Evolutionary conservation across 2,113 vertebrate genomes (phyloP).

Genomic region (Rhinoderma darwinii): DNA sequence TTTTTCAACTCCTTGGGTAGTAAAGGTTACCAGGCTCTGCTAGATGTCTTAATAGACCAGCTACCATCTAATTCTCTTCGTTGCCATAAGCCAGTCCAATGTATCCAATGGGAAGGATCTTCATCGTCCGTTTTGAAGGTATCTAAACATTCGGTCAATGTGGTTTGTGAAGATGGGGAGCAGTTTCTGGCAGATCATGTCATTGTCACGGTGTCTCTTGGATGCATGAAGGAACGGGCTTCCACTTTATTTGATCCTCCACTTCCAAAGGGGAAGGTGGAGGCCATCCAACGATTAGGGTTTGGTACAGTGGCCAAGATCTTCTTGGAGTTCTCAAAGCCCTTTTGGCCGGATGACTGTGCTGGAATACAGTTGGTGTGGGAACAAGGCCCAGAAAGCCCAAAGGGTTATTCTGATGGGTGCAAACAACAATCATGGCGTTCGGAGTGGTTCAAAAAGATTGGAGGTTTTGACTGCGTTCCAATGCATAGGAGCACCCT

Average conservation of each 20-base stretch:
- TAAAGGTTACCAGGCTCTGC: constrained; percentile 64
- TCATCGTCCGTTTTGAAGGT: constrained; percentile 60
- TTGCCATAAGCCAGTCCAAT: constrained; percentile 78
- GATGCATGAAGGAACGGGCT: constrained; percentile 68
- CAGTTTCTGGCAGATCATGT: constrained; percentile 82
- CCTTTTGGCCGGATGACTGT: constrained; percentile 69
- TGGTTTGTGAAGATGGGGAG: constrained; percentile 85
- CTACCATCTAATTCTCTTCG: constrained; percentile 60
- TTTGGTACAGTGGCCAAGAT: constrained; percentile 69
- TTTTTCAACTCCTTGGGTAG: constrained; percentile 66
- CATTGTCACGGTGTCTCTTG: constrained; percentile 86
- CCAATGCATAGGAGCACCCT: constrained; percentile 66
- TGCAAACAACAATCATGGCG: constrained; percentile 58
- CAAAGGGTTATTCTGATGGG: constrained; percentile 43
- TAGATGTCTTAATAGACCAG: constrained; percentile 62
- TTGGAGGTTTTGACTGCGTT: constrained; percentile 68
- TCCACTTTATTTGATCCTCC: constrained; percentile 63
- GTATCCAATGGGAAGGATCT: constrained; percentile 81
- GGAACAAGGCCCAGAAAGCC: constrained; percentile 65
- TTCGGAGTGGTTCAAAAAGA: constrained; percentile 68
- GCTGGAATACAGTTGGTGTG: constrained; percentile 66
- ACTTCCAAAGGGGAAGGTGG: constrained; percentile 61
- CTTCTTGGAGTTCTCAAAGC: constrained; percentile 64
- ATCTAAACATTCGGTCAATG: constrained; percentile 67
- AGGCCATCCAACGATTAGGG: constrained; percentile 65